Evolutionary conservation across 2,888 invertebrate genomes (phyloP), one percentile per base, ranked within the genome.

Genomic region (Athalia circularis): DNA sequence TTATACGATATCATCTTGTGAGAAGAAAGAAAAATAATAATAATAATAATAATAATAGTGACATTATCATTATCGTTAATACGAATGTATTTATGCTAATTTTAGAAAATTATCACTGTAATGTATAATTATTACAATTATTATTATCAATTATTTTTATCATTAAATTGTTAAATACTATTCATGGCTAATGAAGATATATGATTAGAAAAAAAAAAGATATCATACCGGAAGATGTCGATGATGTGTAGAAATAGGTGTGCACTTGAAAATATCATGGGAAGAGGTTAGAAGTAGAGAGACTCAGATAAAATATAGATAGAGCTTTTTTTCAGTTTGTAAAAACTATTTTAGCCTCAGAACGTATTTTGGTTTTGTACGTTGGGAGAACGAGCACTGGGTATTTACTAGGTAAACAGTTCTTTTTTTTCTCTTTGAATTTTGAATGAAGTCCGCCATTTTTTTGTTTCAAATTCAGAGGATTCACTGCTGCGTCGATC

Each of bases 231-330:
- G n/a, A 29, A 29, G 29, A 29, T 75, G 52, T 61, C 52, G 62
- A 68, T 48, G 11, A 59, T 4, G n/a, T 9, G 54, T 75, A 75
- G 62, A 62, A 61, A 29, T 75, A 75, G 75, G 62, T 75, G 75
- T 75, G 75, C 62, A 64, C 61, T 61, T 75, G 75, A 75, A 75
- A 75, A 62, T 75, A 75, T 59, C 29, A 59, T 52, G 70, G 15
- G 59, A 72, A 59, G 13, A 29, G 75, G 47, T 62, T 43, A 50
- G 47, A 43, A 54, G 13, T 52, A 75, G 50, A 72, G 6, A 75
- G 11, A 62, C 29, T 29, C 11, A 29, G 50, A 43, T 75, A 29
- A 75, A 62, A 75, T 75, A 52, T 50, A 8, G 29, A 9, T 62
- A 50, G 45, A 72, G 29, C 29, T 29, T 29, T 29, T 29, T 75